Conservation (phyloP, 2,113 vertebrate genomes). For the Bufo bufo region DNA sequence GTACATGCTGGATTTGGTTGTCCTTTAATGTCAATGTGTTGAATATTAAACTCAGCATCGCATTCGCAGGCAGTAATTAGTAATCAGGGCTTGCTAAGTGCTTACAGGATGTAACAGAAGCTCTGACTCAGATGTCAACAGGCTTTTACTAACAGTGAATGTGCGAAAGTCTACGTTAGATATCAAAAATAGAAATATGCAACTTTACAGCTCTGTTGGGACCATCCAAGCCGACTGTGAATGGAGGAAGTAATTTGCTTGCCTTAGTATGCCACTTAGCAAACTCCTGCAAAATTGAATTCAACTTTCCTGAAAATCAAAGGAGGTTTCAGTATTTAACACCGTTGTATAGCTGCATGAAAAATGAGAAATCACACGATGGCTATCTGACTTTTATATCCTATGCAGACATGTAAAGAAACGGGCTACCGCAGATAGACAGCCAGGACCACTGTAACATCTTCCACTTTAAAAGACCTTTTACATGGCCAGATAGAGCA, state of each 20-base stretch:
- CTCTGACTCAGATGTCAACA: conserved; percentile 30
- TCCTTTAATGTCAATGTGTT: neutral
- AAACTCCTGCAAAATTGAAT: conserved; percentile 13
- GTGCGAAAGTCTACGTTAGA: conserved; percentile 9
- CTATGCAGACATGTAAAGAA: too few species aligned
- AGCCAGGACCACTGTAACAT: too few species aligned
- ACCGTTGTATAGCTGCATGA: neutral
- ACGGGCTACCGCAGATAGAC: too few species aligned
- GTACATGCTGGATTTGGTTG: neutral
- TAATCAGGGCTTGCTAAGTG: neutral
- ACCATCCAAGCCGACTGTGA: neutral
- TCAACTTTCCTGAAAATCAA: neutral
- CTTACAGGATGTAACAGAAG: conserved; percentile 8
- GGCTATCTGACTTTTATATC: neutral
- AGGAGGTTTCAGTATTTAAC: neutral
- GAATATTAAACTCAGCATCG: neutral
- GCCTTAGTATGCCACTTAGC: neutral
- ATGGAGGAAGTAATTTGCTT: neutral
- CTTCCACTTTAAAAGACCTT: too few species aligned
- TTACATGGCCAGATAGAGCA: too few species aligned
- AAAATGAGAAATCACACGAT: neutral
- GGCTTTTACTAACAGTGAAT: conserved; percentile 11
- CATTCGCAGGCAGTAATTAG: conserved; percentile 28
- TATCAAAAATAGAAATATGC: neutral
- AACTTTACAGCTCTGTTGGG: neutral